These are phyloP conservation scores for Leucozona laternaria DNA, from an alignment of 2,888 invertebrate genomes.

Conservation along the genomic window DNA sequence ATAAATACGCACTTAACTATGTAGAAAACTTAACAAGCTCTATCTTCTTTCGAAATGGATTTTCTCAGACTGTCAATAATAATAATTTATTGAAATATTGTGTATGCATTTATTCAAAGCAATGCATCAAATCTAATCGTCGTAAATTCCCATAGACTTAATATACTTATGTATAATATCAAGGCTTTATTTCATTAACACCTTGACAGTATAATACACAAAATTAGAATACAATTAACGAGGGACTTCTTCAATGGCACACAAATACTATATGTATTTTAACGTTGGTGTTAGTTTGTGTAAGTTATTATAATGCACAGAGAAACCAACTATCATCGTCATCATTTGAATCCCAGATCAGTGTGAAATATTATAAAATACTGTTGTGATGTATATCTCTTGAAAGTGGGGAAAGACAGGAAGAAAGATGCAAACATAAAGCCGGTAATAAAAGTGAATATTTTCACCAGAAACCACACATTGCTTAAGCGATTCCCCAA, in stretches of 20 bases:
- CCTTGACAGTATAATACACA: slow-evolving; percentile 12
- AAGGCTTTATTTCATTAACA: slow-evolving; percentile 23
- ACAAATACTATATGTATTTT: background rate
- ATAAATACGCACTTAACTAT: too few species aligned
- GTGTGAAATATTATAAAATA: slow-evolving; percentile 48
- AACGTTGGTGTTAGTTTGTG: background rate
- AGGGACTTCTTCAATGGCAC: slow-evolving; percentile 24
- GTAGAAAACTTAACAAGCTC: too few species aligned
- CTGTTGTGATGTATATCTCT: background rate
- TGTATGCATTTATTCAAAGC: background rate
- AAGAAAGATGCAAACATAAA: slow-evolving; percentile 41
- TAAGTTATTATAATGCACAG: slow-evolving; percentile 34
- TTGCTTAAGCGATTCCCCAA: slow-evolving; percentile 60
- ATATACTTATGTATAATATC: background rate
- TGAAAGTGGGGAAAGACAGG: background rate
- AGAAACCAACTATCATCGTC: slow-evolving; percentile 38
- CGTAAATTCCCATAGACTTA: background rate
- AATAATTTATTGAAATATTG: background rate
- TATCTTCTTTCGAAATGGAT: too few species aligned
- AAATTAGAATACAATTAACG: slow-evolving; percentile 48
- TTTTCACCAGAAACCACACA: slow-evolving; percentile 61
- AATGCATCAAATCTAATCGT: background rate
- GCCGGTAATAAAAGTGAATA: slow-evolving; percentile 62
- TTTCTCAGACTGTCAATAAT: background rate
- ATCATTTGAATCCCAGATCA: slow-evolving; percentile 46